Conservation (phyloP, 2,113 vertebrate genomes). For the Psammodynastes pulverulentus region DNA sequence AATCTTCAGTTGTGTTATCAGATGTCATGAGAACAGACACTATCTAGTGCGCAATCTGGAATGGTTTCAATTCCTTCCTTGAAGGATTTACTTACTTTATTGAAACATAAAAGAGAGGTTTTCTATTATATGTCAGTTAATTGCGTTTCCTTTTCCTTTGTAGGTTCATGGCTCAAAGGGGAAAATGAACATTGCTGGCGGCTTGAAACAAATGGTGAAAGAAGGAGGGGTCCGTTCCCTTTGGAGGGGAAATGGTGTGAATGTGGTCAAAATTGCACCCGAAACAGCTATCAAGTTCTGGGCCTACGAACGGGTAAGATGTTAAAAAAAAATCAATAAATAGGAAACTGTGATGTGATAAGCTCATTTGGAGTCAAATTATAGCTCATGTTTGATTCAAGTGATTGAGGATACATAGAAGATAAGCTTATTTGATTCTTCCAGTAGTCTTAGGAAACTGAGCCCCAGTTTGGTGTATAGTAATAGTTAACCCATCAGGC, state of each 20-base stretch:
- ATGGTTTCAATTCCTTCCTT: background rate
- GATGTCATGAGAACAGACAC: background rate
- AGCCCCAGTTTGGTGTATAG: background rate
- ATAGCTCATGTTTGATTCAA: background rate
- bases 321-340: constrained; percentile 14
- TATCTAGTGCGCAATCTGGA: background rate
- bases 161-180: constrained; percentile 88
- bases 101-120: background rate
- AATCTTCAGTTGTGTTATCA: background rate
- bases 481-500: background rate
- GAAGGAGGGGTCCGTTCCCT: constrained; percentile 87
- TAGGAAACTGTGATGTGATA: rapidly evolving
- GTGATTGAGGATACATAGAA: too few relatives aligned
- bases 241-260: constrained; percentile 93
- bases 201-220: constrained; percentile 86
- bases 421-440: background rate
- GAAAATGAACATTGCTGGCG: constrained; percentile 77
- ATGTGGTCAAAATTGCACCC: constrained; percentile 93
- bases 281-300: constrained; percentile 95
- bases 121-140: background rate
- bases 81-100: background rate
- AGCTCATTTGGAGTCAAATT: background rate
- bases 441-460: background rate
- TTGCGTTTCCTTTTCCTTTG: constrained; percentile 52
- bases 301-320: constrained; percentile 89